Evolutionary conservation across 2,113 vertebrate species (phyloP).

Genomic region (Boulengeromyrus knoepffleri): DNA sequence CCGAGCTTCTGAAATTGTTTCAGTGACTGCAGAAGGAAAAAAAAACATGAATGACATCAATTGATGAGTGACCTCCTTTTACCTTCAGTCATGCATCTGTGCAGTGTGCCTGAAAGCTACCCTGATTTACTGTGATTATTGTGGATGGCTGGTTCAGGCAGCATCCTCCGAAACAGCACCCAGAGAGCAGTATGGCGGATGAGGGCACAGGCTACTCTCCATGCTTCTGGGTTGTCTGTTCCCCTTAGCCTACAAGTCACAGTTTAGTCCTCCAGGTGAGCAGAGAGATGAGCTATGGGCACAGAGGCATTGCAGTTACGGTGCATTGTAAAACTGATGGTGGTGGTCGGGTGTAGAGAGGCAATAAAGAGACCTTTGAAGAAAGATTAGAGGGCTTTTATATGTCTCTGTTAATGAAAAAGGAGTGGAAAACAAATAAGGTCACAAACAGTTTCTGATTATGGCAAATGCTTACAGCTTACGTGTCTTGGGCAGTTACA

Average conservation of each 20-base stretch:
- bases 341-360: conserved; percentile 33
- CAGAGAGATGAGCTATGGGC: neutral
- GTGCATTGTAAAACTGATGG: conserved; percentile 18
- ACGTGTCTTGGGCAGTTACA: conserved; percentile 33
- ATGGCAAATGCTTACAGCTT: conserved; percentile 51
- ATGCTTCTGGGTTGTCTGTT: conserved; percentile 38
- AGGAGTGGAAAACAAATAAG: conserved; percentile 37
- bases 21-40: neutral
- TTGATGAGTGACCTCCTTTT: neutral
- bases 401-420: conserved; percentile 58
- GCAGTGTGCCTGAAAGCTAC: neutral
- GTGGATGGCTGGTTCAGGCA: neutral
- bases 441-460: conserved; percentile 49
- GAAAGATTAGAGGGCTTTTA: conserved; percentile 51
- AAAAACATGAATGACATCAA: neutral
- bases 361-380: conserved; percentile 54
- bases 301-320: conserved; percentile 23
- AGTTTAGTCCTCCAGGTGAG: conserved; percentile 10
- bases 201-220: conserved; percentile 16
- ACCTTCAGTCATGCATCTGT: neutral
- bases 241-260: conserved; percentile 4
- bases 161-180: neutral
- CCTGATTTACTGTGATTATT: neutral
- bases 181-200: neutral
- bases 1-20: neutral